A percentile compares a stretch with the other conserved stretches of the same genome.
Evolutionary conservation across 2,888 invertebrate genomes (phyloP).

Genomic region (Caenorhabditis auriculariae): DNA sequence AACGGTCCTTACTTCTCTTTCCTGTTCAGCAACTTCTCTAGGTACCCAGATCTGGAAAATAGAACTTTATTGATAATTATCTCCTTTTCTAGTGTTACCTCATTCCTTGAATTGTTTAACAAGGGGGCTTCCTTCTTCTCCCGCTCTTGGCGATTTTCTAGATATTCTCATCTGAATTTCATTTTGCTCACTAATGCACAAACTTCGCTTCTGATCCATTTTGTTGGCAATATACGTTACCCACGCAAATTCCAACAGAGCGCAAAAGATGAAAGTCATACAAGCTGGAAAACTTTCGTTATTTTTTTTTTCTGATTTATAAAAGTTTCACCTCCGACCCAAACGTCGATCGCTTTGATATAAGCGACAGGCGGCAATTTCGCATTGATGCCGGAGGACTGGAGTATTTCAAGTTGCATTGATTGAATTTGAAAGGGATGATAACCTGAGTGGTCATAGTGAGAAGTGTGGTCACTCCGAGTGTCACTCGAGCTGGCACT

Average conservation of each 20-base stretch:
- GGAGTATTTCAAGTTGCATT: neutral
- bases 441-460: constrained; percentile 94
- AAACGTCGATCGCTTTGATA: constrained; percentile 74
- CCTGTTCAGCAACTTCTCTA: constrained; percentile 33
- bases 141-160: constrained; percentile 9
- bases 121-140: constrained; percentile 14
- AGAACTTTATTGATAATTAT: neutral
- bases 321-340: constrained; percentile 53
- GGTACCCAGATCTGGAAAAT: constrained; percentile 33
- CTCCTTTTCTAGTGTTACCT: constrained; percentile 7
- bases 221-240: constrained; percentile 77
- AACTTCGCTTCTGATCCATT: constrained; percentile 29
- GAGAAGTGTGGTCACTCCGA: constrained; percentile 91
- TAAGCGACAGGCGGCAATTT: constrained; percentile 75
- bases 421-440: neutral
- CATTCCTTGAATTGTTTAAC: constrained; percentile 21
- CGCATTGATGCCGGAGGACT: constrained; percentile 57
- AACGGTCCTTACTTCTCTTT: constrained; percentile 37
- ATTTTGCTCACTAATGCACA: no score
- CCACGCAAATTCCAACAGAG: constrained; percentile 91
- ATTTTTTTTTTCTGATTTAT: neutral
- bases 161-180: constrained; percentile 7
- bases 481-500: constrained; percentile 60
- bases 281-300: constrained; percentile 67
- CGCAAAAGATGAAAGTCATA: constrained; percentile 91